Conservation (phyloP, 1,140 invertebrate genomes). For the Bemisia tabaci region DNA sequence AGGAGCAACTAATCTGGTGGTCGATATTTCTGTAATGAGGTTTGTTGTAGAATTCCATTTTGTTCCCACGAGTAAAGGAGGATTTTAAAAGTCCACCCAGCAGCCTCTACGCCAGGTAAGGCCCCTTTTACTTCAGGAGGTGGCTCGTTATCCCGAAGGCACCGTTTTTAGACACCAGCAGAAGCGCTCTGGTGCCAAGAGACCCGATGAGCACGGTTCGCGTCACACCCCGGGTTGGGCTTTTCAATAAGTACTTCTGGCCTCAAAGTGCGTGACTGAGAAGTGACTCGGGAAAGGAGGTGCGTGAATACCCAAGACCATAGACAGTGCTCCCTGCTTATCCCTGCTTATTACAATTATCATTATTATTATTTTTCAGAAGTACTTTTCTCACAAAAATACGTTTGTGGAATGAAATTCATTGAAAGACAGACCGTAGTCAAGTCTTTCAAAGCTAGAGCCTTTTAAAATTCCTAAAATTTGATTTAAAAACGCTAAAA, state of each 20-base stretch:
- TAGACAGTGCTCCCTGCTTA: neutral
- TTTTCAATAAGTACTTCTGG: neutral
- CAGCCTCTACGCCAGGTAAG: neutral
- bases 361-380: neutral
- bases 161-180: neutral
- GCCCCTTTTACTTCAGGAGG: neutral
- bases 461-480: no score
- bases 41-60: neutral
- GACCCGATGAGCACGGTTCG: neutral
- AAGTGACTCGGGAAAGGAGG: neutral
- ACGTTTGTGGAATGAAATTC: no score
- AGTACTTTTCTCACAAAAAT: no score
- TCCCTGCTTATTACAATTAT: neutral
- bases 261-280: neutral
- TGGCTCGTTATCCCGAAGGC: neutral
- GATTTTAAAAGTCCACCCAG: neutral
- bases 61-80: neutral
- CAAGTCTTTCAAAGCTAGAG: no score
- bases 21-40: no score
- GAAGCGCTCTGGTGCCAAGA: neutral
- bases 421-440: no score
- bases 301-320: neutral
- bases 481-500: no score
- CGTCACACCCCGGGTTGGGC: neutral
- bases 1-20: no score